Evolutionary conservation across 2,888 invertebrate genomes (phyloP), one percentile per base, ranked within the genome.

Genomic region (Pammene aurita): DNA sequence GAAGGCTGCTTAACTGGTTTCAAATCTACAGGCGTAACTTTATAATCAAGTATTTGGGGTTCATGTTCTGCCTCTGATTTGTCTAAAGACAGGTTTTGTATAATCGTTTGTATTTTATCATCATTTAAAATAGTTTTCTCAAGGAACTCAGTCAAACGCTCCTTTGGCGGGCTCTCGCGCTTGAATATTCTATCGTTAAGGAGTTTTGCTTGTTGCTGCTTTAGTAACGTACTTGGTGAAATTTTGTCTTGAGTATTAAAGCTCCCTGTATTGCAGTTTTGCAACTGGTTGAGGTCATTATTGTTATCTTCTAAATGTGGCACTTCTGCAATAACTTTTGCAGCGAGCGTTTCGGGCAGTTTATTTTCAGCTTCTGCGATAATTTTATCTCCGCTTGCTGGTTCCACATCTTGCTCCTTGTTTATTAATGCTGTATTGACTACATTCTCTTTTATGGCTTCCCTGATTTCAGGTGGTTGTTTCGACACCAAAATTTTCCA

Each of bases 91-190:
- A 92, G 80, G 73, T 91, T 92, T 70, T 92, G 86, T 73, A 92
- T 88, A 74, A 92, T 89, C 0, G 89, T 85, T 74, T 90, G 87
- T 77, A 92, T 85, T 83, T 91, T 92, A 73, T 88, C 87, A 80
- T 90, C 87, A 71, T 87, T 86, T 62, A 91, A 85, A 79, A 92
- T 83, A 72, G 90, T 90, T 82, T 92, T 92, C 76, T 92, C 92
- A 42, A 92, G 77, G 75, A 90, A 92, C 76, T 90, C 88, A 7
- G 89, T 82, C 66, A 92, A 80, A 72, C 84, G 85, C 76, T 91
- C 92, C 81, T 89, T 92, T 35, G 92, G 91, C 55, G 92, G 92
- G 76, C 91, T 91, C 46, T 89, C 88, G 10, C 90, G 83, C 79
- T 87, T 87, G 13, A 72, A 55, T 26, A 71, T 64, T 66, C 79